A percentile compares a stretch with the other conserved stretches of the same genome.
Conservation (phyloP, 2,888 invertebrate genomes). For the Drosophila paranaensis region DNA sequence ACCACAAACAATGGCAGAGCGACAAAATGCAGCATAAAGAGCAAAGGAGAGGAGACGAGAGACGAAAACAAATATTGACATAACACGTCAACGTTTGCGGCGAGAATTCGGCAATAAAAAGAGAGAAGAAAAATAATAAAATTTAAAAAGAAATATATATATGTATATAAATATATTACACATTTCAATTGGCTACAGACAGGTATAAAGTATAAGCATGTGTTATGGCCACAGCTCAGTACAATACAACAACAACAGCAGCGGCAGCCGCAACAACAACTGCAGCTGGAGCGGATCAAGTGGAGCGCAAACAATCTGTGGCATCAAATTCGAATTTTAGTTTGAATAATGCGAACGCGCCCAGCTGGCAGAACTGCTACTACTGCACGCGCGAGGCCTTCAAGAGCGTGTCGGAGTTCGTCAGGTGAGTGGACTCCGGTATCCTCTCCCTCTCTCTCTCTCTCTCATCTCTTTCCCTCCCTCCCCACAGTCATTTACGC, state of each 20-base stretch:
- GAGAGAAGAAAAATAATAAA: neutral
- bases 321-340: constrained; percentile 23
- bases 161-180: constrained; percentile 3
- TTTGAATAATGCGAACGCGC: constrained; percentile 13
- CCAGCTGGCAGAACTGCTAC: constrained; percentile 87
- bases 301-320: constrained; percentile 54
- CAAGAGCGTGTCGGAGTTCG: constrained; percentile 87
- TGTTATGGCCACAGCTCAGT: constrained; percentile 76
- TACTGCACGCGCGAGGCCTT: constrained; percentile 88
- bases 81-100: constrained; percentile 73
- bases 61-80: constrained; percentile 66
- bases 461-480: constrained; percentile 62
- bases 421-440: constrained; percentile 85
- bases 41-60: constrained; percentile 11
- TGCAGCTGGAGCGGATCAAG: constrained; percentile 4
- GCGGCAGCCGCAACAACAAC: constrained; percentile 22
- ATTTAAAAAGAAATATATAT: neutral
- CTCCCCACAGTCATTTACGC: constrained; percentile 84
- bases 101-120: constrained; percentile 20
- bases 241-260: constrained; percentile 33
- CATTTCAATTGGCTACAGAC: constrained; percentile 1
- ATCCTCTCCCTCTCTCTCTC: no score
- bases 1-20: neutral
- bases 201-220: constrained; percentile 49
- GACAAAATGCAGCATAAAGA: constrained; percentile 36